phyloP scores from a whole-genome alignment of 2,888 invertebrate species.

The Brachylomia viminalis region DNA sequence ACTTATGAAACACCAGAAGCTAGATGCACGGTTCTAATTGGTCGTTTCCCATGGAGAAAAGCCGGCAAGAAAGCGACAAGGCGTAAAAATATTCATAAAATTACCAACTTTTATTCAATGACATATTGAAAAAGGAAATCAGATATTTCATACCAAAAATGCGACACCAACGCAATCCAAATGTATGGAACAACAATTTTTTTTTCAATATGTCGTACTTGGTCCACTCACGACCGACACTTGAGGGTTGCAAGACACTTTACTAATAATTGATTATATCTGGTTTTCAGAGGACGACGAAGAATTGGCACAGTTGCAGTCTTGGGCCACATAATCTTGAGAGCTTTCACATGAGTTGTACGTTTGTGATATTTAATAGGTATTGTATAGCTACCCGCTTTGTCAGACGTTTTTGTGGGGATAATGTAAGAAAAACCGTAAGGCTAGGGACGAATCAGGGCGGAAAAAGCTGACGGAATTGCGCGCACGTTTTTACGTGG shows the following conservation, averaged over 20 bases:
- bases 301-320: constrained; percentile 82
- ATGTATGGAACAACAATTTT: not conserved
- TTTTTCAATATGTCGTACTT: not conserved
- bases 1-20: too few species aligned
- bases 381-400: constrained; percentile 60
- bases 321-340: constrained; percentile 85
- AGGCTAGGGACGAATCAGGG: not conserved
- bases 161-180: not conserved
- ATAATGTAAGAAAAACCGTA: constrained; percentile 2
- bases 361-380: constrained; percentile 76
- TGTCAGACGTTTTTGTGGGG: constrained; percentile 50
- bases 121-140: not conserved
- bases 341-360: constrained; percentile 59
- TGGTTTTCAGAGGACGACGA: constrained; percentile 86
- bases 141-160: not conserved
- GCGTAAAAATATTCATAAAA: not conserved
- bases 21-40: too few species aligned
- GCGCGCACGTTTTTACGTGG: not conserved
- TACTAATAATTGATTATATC: too few species aligned
- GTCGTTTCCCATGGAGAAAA: too few species aligned
- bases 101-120: not conserved
- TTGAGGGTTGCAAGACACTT: not conserved
- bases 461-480: not conserved
- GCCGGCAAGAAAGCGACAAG: too few species aligned
- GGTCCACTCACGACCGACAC: not conserved